Evolutionary conservation across 2,113 vertebrate species (phyloP), one percentile per base, ranked within the genome.

Genomic region (Chlorodrepanis virens): DNA sequence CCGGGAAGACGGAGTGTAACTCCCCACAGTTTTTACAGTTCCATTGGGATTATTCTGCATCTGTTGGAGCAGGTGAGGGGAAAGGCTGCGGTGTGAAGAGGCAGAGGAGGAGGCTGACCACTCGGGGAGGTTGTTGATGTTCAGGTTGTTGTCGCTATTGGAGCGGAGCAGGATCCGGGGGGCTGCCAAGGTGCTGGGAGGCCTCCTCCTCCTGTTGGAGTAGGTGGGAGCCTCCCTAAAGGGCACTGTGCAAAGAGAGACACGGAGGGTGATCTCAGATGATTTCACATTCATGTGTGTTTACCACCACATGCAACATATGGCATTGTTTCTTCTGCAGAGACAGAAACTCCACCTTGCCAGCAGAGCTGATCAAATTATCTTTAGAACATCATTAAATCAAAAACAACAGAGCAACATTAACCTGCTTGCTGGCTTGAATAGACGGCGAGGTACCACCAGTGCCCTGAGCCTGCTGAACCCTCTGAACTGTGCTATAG

Each of bases 61-160:
- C 98, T 99, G 99, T 98, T 99, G 99, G 95, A 99, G 98, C 95
- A 99, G 98, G 98, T 99, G 99, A 63, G 99, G 99, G 8, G 99
- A 99, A 97, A 99, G 99, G 98, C 99, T 99, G 97, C 98, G 99
- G 91, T 98, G 99, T 25, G 99, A 96, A 94, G 98, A 97, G 78
- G 98, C 95, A 28, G 98, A 97, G 44, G 98, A 95, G 84, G 95
- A 97, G 54, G 97, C 97, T 28, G 98, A 97, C 98, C 98, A 98
- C 94, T 98, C 98, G 4, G 98, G 98, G 95, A 98, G 78, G 8
- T 97, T 94, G 67, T 98, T 97, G 56, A 98, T 86, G 87, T 98
- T 98, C 65, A 99, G 98, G 95, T 99, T 99, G 98, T 99, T 99
- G 97, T 99, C 99, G 2, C 99, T 99, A 98, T 99, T 99, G 96